Evolutionary conservation across 2,113 vertebrate genomes (phyloP).

Genomic region (Corythornis cristatus): DNA sequence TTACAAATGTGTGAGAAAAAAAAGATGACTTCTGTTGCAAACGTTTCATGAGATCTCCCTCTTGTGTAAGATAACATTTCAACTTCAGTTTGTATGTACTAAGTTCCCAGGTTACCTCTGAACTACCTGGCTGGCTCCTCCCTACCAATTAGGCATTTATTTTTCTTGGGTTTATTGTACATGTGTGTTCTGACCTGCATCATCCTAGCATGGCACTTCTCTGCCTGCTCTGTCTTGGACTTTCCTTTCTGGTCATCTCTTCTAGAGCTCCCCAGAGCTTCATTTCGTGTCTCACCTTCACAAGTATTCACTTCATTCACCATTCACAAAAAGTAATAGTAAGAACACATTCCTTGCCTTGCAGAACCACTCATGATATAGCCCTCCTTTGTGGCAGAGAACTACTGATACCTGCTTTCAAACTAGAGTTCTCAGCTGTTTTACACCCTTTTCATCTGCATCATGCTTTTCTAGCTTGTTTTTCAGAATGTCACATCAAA

Average conservation of each 20-base stretch:
- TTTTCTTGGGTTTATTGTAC: background rate
- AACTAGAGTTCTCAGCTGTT: background rate
- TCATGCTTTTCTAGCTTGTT: background rate
- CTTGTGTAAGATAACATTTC: background rate
- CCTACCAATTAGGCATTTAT: background rate
- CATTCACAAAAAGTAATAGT: background rate
- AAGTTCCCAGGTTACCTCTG: background rate
- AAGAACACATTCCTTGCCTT: background rate
- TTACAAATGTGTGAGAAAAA: background rate
- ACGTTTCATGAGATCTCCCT: background rate
- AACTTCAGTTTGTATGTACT: background rate
- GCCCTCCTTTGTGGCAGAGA: background rate
- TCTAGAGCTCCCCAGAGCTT: background rate
- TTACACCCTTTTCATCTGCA: conserved; percentile 19
- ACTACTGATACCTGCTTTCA: background rate
- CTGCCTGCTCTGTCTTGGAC: background rate
- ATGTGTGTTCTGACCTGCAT: background rate
- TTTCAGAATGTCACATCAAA: conserved; percentile 49
- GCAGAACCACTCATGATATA: background rate
- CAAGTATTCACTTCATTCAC: background rate
- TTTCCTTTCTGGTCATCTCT: background rate
- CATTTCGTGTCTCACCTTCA: background rate
- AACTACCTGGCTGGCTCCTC: background rate
- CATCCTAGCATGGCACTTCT: background rate
- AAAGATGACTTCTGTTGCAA: background rate